phyloP scores from a whole-genome alignment of 2,113 vertebrate genomes.

The Chinchilla lanigera region DNA sequence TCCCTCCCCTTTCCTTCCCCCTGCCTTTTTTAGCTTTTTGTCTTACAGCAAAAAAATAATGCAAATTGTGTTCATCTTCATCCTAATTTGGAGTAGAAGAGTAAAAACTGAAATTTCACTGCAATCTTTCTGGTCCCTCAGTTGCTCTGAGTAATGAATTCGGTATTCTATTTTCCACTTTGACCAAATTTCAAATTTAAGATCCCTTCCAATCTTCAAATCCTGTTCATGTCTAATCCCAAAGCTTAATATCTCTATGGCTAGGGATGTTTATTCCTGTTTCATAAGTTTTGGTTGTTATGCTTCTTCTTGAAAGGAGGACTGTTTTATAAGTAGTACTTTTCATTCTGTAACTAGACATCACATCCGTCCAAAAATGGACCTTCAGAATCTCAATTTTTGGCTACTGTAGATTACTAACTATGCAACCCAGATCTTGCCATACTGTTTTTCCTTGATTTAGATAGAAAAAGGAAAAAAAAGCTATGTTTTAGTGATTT shows the following conservation, averaged over 20 bases:
- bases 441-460: background rate
- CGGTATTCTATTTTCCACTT: slow-evolving; percentile 4
- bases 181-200: slow-evolving; percentile 50
- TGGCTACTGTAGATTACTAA: background rate
- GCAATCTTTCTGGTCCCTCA: background rate
- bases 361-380: slow-evolving; percentile 26
- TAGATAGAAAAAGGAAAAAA: background rate
- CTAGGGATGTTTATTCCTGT: background rate
- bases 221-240: slow-evolving; percentile 16
- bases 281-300: slow-evolving; percentile 41
- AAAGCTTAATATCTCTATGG: background rate
- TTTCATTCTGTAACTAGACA: slow-evolving; percentile 39
- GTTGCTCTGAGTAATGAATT: slow-evolving; percentile 9
- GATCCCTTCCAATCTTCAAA: background rate
- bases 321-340: slow-evolving; percentile 7
- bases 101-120: slow-evolving; percentile 50
- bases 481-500: slow-evolving; percentile 8
- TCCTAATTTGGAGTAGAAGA: slow-evolving; percentile 55
- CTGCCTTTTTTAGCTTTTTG: slow-evolving; percentile 5
- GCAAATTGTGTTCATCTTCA: slow-evolving; percentile 48
- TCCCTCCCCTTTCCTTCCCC: background rate
- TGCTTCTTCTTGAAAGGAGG: background rate
- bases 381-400: slow-evolving; percentile 30
- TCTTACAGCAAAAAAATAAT: slow-evolving; percentile 61
- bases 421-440: background rate